Evolutionary conservation across 2,113 vertebrate genomes (phyloP).

Genomic region (Bubo blakistoni): DNA sequence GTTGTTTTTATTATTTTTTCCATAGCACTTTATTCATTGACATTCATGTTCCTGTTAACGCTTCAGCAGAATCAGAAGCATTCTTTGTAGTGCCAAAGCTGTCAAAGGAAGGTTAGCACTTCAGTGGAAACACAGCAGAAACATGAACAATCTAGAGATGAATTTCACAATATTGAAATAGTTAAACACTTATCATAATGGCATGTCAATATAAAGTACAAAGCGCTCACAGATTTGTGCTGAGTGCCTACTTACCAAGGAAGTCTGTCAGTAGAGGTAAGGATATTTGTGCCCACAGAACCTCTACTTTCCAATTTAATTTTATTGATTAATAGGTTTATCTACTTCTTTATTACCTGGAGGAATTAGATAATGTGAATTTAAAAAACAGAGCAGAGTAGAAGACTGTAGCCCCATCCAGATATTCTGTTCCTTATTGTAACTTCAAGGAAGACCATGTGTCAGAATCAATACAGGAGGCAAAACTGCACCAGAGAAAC

Average conservation of each 20-base stretch:
- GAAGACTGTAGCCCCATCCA: not conserved
- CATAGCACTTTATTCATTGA: not conserved
- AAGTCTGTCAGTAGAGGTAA: not conserved
- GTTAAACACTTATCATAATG: not conserved
- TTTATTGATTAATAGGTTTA: constrained; percentile 47
- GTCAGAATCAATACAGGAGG: not conserved
- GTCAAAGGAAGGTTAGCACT: not conserved
- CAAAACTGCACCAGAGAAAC: not conserved
- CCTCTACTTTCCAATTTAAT: constrained; percentile 23
- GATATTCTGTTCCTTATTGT: not conserved
- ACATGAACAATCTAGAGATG: not conserved
- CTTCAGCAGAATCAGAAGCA: not conserved
- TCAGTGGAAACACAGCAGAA: not conserved
- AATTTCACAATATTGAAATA: not conserved
- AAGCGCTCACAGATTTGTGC: not conserved
- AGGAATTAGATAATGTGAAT: constrained; percentile 24
- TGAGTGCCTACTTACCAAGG: not conserved
- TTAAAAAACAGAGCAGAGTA: not conserved
- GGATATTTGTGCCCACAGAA: constrained; percentile 23
- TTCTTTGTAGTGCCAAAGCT: not conserved
- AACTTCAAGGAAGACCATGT: not conserved
- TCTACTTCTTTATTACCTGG: constrained; percentile 25
- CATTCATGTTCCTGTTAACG: not conserved
- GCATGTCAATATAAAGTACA: not conserved
- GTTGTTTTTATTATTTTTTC: not conserved